These are phyloP conservation scores for Heliconius hortense DNA, from an alignment of 2,888 invertebrate species.

Conservation along the genomic window DNA sequence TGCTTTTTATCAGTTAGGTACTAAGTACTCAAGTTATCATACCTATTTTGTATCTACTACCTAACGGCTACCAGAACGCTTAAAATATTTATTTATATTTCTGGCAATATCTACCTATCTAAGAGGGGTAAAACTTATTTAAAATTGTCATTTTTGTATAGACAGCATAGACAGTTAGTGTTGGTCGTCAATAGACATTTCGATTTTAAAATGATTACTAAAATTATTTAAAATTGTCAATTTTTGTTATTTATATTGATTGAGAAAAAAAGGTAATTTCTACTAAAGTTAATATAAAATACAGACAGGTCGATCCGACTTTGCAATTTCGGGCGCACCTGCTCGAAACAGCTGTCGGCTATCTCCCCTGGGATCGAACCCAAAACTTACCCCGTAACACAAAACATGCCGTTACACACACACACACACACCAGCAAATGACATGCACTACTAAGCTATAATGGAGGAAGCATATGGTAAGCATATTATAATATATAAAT, in stretches of 20 bases:
- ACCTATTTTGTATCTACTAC: background rate
- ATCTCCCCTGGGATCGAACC: slow-evolving; percentile 65
- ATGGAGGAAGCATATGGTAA: background rate
- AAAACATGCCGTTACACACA: slow-evolving; percentile 48
- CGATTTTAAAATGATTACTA: background rate
- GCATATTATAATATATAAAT: background rate
- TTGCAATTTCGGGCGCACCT: slow-evolving; percentile 46
- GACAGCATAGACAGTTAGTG: no score
- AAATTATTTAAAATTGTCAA: background rate
- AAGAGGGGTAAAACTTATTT: background rate
- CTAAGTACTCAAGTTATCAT: background rate
- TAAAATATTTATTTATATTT: background rate
- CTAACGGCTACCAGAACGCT: background rate
- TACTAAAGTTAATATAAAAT: slow-evolving; percentile 29
- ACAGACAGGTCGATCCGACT: slow-evolving; percentile 34
- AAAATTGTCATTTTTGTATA: background rate
- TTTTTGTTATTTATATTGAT: background rate
- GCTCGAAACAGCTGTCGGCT: slow-evolving; percentile 67
- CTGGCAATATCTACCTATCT: background rate
- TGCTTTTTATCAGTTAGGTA: slow-evolving; percentile 17
- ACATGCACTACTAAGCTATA: slow-evolving; percentile 44
- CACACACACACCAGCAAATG: slow-evolving; percentile 27
- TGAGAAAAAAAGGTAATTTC: background rate
- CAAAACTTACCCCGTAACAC: slow-evolving; percentile 54
- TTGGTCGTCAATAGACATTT: background rate